Base-by-base conservation (phyloP, 2,113 vertebrate genomes). In the Trematocara macrostoma region DNA sequence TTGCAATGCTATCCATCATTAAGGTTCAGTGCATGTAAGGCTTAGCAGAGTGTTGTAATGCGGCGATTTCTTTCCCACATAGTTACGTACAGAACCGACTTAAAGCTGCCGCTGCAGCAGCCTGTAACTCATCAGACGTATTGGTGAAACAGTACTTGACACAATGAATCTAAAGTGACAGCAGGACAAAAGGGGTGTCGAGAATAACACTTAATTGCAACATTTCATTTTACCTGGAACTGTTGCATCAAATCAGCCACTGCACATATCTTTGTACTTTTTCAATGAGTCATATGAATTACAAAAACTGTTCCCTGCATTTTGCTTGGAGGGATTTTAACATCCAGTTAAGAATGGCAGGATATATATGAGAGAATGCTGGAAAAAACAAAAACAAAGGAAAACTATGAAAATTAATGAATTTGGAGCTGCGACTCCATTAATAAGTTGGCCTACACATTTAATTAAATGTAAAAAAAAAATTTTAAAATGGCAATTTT, bases 131-230 rank as follows among this genome's bases (percentile, higher is more conserved):
- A 76, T 51, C 26, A 31, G 16, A 31, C 26, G 10, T 76, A 76
- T 49, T 76, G 71, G 71, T 76, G 71, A 76, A 76, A 51, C 45
- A 51, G 16, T 51, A 76, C 10, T 51, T 76, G 45, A 76, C 71
- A 76, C 45, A 76, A 51, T 8, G 26, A 51, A 31, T 49, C 45
- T 1, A 34, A 76, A 76, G 26, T n/a, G 71, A 76, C 71, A 76
- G 71, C 9, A 76, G 15, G 15, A 76, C 26, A 76, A 76, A 76
- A 49, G 10, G 15, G 16, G 10, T 31, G 15, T 51, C 4, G 7
- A 49, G 71, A 49, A 49, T 45, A 49, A 45, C 71, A 31, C 71
- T 51, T 76, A 76, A 76, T 31, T 76, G 71, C 71, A 76, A 8
- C 71, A 31, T 51, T 76, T 76, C 10, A 31, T 31, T 76, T 34